Base-by-base conservation (phyloP, 2,113 vertebrate species). In the Riparia riparia region DNA sequence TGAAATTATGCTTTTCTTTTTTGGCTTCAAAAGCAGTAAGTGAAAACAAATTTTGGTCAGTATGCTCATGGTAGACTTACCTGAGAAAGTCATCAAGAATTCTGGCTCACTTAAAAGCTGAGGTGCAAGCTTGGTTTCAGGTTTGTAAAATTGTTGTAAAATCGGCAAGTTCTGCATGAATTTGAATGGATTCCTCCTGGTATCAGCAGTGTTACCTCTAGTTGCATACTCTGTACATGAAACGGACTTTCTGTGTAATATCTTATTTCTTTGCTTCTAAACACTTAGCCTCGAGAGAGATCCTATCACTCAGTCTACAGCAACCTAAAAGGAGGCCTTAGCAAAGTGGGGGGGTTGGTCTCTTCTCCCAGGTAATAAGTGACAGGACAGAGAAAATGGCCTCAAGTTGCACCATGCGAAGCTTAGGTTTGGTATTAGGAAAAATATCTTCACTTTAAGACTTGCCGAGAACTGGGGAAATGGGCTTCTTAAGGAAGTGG, bases 291-390 rank as follows among this genome's bases (percentile, higher is more conserved):
- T 39, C 0, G 1, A 66, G 22, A 39, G 26, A 22, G 28, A 28
- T 34, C 22, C 22, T 45, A 2, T 34, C 15, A 6, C 18, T 58
- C 14, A 6, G 7, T 44, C 12, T 44, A 28, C 8, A 22, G 8
- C 21, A 32, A 10, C 44, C 44, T 51, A 14, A 51, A 73, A 58
- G 31, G 21, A 72, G 17, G 8, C 18, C 50, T 7, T 57, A 58
- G 26, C 17, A 22, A 32, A 37, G 24, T 50, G 11, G 6, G 20
- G 4, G 8, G 2, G 14, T 28, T 1, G 1, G 12, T 73, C 21
- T 65, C 32, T 73, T 32, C 8, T 66, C 12, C 26, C 12, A 11
- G 15, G 32, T 44, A 11, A 4, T 42, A 50, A 37, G 26, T 65
- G 44, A 73, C 44, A 28, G 18, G 18, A 73, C 18, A 58, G 60